Percentiles rank a stretch among this genome's conserved stretches.
Conservation (phyloP, 2,888 invertebrate species). For the Myathropa florea region DNA sequence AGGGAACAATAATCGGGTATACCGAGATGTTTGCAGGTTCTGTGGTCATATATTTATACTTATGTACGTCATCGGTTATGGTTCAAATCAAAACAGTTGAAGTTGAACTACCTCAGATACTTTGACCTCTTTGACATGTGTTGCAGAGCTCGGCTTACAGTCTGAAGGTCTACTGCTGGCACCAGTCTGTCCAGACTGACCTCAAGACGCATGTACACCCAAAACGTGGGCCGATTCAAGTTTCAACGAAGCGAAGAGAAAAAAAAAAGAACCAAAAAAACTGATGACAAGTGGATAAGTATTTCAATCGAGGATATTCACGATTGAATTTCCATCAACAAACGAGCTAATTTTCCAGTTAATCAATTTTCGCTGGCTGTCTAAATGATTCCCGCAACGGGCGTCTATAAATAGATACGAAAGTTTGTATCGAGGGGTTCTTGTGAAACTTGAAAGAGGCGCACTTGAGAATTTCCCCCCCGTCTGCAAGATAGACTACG, state of each 20-base stretch:
- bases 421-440: not conserved
- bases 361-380: not conserved
- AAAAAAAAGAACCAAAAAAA: not conserved
- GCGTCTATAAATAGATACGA: slow-evolving; percentile 9
- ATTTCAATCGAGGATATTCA: slow-evolving; percentile 7
- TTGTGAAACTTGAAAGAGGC: not conserved
- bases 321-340: slow-evolving; percentile 36
- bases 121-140: slow-evolving; percentile 28
- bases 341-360: not conserved
- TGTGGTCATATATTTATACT: not conserved
- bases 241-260: slow-evolving; percentile 1
- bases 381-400: no score
- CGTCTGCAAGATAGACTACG: not conserved
- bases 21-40: not conserved
- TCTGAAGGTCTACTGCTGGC: slow-evolving; percentile 9
- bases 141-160: not conserved
- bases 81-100: not conserved
- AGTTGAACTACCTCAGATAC: slow-evolving; percentile 33
- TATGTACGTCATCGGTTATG: not conserved
- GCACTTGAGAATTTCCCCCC: not conserved
- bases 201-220: not conserved
- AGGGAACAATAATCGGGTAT: not conserved
- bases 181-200: slow-evolving; percentile 6
- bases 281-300: not conserved
- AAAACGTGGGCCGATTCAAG: not conserved